Evolutionary conservation across 2,113 vertebrate genomes (phyloP), one percentile per base, ranked within the genome.

Genomic region (Macheiramphus alcinus): DNA sequence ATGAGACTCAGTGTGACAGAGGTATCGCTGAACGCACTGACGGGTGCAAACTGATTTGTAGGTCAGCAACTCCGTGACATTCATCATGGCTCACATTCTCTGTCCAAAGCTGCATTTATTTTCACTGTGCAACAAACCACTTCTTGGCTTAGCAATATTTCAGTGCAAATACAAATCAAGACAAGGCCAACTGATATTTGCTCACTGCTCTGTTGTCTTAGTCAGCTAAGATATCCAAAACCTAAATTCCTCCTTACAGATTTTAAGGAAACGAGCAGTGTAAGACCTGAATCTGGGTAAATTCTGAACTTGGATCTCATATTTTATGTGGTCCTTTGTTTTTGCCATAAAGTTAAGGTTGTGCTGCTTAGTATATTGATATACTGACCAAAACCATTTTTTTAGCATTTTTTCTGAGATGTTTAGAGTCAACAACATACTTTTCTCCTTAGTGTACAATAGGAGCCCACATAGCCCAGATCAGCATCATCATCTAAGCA

Each of bases 101-200:
- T 80, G 45, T 81, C 84, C 43, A 78, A 42, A 87, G 52, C 85
- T 70, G 68, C 3, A 1, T 62, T 65, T 50, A 16, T 94, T 52
- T 70, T 81, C 82, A 6, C 25, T 20, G 36, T 43, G 61, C 47
- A 78, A 21, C 1, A 13, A 79, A 18, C 56, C 68, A 16, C 32
- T 90, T 72, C 87, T 88, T 73, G 43, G 34, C 87, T 88, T 71
- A 86, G 92, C 84, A 59, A n/a, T 59, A 94, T 84, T 86, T 96
- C 84, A 73, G 29, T 8, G 32, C 73, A 73, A 68, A 68, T 7
- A 50, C 81, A 88, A 83, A 67, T 20, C 67, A 36, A 31, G 74
- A 47, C 38, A n/a, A 93, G 61, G 88, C 70, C 40, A 70, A 4
- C 40, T n/a, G 81, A 3, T 78, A 2, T 31, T 70, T 96, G 81